A percentile compares a stretch with the other conserved stretches of the same genome.
phyloP scores from a whole-genome alignment of 2,888 invertebrate genomes.

The Eupithecia insigniata region DNA sequence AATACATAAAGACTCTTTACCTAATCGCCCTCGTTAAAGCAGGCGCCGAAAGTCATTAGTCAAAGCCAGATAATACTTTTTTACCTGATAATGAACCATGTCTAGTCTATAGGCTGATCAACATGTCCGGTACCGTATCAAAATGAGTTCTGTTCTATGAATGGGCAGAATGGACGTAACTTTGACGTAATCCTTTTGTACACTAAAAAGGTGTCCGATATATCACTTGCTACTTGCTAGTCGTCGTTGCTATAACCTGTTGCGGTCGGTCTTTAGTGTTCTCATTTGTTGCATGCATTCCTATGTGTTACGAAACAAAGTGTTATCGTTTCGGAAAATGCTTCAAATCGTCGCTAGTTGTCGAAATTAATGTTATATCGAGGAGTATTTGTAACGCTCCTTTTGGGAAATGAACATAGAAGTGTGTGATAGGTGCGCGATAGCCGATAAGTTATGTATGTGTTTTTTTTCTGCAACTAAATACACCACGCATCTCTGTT shows the following conservation, averaged over 20 bases:
- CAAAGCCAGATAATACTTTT: background rate
- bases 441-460: too few relatives aligned
- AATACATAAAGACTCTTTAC: background rate
- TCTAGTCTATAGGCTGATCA: background rate
- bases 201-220: constrained; percentile 19
- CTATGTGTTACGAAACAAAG: constrained; percentile 7
- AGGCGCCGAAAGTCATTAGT: background rate
- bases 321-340: background rate
- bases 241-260: constrained; percentile 10
- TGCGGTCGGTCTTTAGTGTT: constrained; percentile 1
- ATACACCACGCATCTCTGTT: too few relatives aligned
- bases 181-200: constrained; percentile 37
- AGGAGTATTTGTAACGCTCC: background rate
- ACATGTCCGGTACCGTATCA: constrained; percentile 13
- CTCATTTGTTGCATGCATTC: constrained; percentile 7
- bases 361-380: background rate
- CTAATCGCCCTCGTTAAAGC: background rate
- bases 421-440: too few relatives aligned
- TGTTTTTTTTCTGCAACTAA: too few relatives aligned
- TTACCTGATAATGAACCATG: background rate
- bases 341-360: background rate
- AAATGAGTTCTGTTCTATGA: constrained; percentile 31
- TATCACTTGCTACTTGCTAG: constrained; percentile 19
- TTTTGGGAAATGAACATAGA: too few relatives aligned
- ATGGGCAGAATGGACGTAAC: constrained; percentile 35